Conservation (phyloP, 2,113 vertebrate genomes). For the Psilopogon haemacephalus region DNA sequence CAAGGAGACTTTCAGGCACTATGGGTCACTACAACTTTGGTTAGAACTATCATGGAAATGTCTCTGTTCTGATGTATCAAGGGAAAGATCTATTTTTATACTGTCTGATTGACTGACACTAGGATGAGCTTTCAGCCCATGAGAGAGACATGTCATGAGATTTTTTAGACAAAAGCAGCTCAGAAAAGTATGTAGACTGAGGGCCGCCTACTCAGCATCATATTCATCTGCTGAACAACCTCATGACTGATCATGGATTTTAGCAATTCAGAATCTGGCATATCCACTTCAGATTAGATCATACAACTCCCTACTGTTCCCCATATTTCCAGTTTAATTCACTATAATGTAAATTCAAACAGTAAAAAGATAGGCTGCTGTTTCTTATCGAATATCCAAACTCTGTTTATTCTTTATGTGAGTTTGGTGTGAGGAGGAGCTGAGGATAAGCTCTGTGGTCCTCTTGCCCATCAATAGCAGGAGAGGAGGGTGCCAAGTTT, state of each 20-base stretch:
- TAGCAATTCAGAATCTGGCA: neutral
- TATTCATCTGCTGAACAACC: conserved; percentile 3
- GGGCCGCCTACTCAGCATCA: neutral
- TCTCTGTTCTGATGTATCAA: neutral
- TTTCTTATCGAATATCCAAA: no score
- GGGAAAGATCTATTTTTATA: neutral
- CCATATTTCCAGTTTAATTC: neutral
- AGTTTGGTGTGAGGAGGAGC: no score
- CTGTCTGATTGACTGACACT: conserved; percentile 1
- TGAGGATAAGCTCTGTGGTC: no score
- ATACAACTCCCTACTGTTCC: neutral
- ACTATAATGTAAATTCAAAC: no score
- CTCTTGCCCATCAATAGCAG: no score
- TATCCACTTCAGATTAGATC: neutral
- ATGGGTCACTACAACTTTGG: neutral
- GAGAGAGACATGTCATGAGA: neutral
- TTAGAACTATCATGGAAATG: neutral
- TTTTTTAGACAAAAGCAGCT: conserved; percentile 26
- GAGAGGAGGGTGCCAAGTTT: neutral
- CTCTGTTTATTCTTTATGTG: no score
- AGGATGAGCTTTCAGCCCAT: neutral
- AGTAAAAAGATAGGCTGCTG: no score
- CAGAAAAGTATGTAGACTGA: conserved; percentile 21
- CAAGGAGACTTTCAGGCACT: neutral
- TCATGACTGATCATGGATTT: neutral